phyloP scores from a whole-genome alignment of 2,113 vertebrate species.

The Trogon surrucura region DNA sequence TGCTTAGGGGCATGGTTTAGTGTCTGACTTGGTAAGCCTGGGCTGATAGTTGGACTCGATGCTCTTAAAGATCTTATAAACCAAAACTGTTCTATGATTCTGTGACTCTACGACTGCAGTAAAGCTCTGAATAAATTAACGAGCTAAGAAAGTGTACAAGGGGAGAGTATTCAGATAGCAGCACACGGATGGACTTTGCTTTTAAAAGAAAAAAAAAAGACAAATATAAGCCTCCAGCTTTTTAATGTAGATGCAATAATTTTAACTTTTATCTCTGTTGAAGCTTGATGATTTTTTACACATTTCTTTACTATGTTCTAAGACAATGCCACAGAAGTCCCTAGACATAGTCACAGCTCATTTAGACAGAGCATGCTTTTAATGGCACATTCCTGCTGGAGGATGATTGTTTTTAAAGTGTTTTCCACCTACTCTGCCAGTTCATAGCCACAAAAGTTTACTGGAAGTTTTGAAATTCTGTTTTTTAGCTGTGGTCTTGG shows the following conservation, averaged over 20 bases:
- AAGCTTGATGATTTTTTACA: background rate
- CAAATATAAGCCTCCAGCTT: background rate
- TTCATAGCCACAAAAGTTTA: background rate
- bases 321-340: background rate
- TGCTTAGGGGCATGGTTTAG: too few relatives aligned
- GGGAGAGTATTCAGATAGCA: background rate
- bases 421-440: too few relatives aligned
- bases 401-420: too few relatives aligned
- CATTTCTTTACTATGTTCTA: background rate
- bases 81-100: too few relatives aligned
- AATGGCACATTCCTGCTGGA: accelerated
- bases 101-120: too few relatives aligned
- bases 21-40: too few relatives aligned
- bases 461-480: background rate
- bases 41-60: too few relatives aligned
- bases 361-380: background rate
- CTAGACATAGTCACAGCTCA: background rate
- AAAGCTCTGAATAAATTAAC: background rate
- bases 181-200: background rate
- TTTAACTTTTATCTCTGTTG: background rate
- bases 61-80: too few relatives aligned
- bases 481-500: background rate
- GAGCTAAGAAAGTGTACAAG: background rate
- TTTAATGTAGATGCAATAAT: background rate
- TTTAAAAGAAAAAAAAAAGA: background rate